Conservation (phyloP, 2,888 invertebrate genomes). For the Drosophila prolongata region DNA sequence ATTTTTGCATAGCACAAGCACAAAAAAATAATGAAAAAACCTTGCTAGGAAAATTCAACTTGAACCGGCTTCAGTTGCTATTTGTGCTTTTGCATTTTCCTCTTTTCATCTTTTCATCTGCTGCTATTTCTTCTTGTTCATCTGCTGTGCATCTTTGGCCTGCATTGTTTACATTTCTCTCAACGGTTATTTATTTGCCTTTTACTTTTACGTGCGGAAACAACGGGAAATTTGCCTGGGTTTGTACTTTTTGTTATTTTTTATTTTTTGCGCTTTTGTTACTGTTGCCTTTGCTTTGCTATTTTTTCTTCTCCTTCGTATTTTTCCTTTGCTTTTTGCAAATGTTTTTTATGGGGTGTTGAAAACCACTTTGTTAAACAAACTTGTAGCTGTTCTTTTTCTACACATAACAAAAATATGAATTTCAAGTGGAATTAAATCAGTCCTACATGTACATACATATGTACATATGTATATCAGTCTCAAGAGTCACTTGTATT, state of each 20-base stretch:
- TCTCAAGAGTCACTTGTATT: no score
- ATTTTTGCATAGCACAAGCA: slow-evolving; percentile 16
- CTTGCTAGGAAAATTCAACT: slow-evolving; percentile 15
- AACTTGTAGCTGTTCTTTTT: slow-evolving; percentile 48
- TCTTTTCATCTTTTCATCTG: slow-evolving; percentile 35
- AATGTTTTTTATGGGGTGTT: slow-evolving; percentile 62
- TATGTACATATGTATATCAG: no score
- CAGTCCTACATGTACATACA: no score
- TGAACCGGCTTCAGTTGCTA: slow-evolving; percentile 28
- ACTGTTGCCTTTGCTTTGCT: slow-evolving; percentile 13
- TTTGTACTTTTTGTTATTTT: slow-evolving; percentile 5
- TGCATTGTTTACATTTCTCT: slow-evolving; percentile 51
- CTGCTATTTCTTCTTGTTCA: slow-evolving; percentile 21
- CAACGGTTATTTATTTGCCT: slow-evolving; percentile 48
- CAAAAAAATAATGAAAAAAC: background rate
- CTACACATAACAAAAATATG: background rate
- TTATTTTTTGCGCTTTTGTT: slow-evolving; percentile 11
- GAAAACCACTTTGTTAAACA: slow-evolving; percentile 73
- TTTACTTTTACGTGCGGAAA: slow-evolving; percentile 45
- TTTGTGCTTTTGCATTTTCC: slow-evolving; percentile 31
- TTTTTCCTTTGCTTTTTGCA: slow-evolving; percentile 32
- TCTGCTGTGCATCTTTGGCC: slow-evolving; percentile 29
- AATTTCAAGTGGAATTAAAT: background rate
- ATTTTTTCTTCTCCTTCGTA: slow-evolving; percentile 6
- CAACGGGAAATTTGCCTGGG: slow-evolving; percentile 40